Evolutionary conservation across 1,140 invertebrate species (phyloP).

Genomic region (Platyscapa corneri): DNA sequence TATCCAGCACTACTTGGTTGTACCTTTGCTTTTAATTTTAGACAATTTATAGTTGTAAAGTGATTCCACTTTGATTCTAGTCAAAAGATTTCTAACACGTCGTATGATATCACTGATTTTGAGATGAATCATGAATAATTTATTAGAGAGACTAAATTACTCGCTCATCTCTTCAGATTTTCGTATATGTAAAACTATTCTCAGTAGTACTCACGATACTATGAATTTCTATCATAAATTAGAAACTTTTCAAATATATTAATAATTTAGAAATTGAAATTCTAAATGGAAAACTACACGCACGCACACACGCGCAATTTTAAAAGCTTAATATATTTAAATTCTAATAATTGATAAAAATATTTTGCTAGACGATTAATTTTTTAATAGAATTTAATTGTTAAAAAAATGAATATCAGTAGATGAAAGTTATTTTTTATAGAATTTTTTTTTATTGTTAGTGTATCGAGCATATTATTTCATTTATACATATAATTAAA

Average conservation of each 20-base stretch:
- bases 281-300: not conserved
- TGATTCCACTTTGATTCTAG: too few species aligned
- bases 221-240: not conserved
- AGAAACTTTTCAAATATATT: not conserved
- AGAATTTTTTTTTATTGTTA: not conserved
- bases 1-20: too few species aligned
- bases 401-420: not conserved
- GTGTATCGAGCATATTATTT: too few species aligned
- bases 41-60: too few species aligned
- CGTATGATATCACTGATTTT: not conserved
- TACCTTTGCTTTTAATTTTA: too few species aligned
- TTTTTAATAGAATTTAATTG: not conserved
- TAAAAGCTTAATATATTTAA: too few species aligned
- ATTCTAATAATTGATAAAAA: too few species aligned
- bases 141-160: not conserved
- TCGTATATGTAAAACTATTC: not conserved
- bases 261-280: not conserved
- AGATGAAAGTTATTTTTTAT: not conserved
- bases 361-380: not conserved
- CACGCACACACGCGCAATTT: not conserved
- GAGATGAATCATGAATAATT: not conserved
- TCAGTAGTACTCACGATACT: not conserved
- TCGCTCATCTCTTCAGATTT: not conserved
- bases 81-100: not conserved
- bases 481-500: too few species aligned